Base-by-base conservation (phyloP, 2,113 vertebrate species). In the Emberiza fucata region DNA sequence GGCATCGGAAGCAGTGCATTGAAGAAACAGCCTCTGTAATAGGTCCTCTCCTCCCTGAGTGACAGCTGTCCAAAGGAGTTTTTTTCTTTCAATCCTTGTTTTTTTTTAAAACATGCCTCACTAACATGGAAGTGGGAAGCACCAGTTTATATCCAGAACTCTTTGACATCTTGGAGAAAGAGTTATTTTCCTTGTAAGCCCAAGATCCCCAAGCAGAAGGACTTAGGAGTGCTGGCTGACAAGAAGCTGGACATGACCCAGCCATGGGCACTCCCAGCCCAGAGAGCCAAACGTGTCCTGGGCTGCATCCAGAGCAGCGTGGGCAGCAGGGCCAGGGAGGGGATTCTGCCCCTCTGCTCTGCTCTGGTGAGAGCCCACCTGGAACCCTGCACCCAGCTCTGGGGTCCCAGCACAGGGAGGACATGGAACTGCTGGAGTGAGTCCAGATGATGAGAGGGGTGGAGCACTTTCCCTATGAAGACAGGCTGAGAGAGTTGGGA, bases 381-480 rank as follows among this genome's bases (percentile, higher is more conserved):
- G 64, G 70, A 56, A 47, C 31, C 17, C 63, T 77, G 56, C 88
- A 64, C 0, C 47, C 16, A 56, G 35, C 42, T 24, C 71, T 56
- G 56, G 35, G 33, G 19, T 3, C 31, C 23, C 57, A 12, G 45
- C 33, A 51, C 39, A 59, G 45, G 33, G 18, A 25, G 28, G 33
- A 9, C 29, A n/a, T 0, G 9, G 66, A 64, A 0, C 24, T 45
- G 11, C 0, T 39, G 57, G 37, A 50, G 15, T 24, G 50, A n/a
- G 23, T 24, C 17, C 28, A 40, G 65, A 39, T 9, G 16, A 33
- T 25, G 4, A 39, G 51, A 21, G 13, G 16, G 7, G 2, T 7
- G 20, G 44, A 65, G 13, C 44, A 71, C 37, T 7, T 59, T 21
- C 9, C 14, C 44, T 59, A 1, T 19, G 51, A 59, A 51, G 51